phyloP scores from a whole-genome alignment of 2,888 invertebrate genomes.

The Hyalella azteca region DNA sequence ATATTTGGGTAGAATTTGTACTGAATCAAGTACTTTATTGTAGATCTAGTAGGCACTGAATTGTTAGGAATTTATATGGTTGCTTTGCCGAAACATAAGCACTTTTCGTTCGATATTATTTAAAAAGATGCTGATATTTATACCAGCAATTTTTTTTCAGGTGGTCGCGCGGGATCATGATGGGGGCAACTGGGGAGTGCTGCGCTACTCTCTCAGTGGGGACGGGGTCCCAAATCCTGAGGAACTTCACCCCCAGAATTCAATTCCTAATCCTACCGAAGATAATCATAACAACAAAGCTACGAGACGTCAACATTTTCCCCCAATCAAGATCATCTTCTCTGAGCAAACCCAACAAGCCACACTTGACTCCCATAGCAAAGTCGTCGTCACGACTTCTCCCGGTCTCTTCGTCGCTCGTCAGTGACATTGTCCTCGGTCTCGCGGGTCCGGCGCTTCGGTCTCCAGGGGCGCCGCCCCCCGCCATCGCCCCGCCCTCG shows the following conservation, averaged over 20 bases:
- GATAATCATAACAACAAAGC: too few species aligned
- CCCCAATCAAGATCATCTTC: not conserved
- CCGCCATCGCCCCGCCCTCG: conserved; percentile 17
- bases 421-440: not conserved
- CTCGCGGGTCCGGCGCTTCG: not conserved
- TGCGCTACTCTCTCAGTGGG: conserved; percentile 40
- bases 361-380: not conserved
- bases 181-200: conserved; percentile 39
- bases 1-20: too few species aligned
- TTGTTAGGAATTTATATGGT: too few species aligned
- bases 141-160: conserved; percentile 38
- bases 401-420: not conserved
- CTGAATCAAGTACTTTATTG: too few species aligned
- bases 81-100: too few species aligned
- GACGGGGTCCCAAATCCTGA: conserved; percentile 39
- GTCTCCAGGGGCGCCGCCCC: not conserved
- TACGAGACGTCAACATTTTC: not conserved
- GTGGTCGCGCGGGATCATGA: conserved; percentile 43
- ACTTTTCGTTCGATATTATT: too few species aligned
- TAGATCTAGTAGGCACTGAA: too few species aligned
- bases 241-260: not conserved
- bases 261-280: too few species aligned
- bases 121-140: too few species aligned
- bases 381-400: too few species aligned
- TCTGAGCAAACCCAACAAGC: not conserved